Conservation (phyloP, 2,797 vertebrate species). For the Poecile montanus region DNA sequence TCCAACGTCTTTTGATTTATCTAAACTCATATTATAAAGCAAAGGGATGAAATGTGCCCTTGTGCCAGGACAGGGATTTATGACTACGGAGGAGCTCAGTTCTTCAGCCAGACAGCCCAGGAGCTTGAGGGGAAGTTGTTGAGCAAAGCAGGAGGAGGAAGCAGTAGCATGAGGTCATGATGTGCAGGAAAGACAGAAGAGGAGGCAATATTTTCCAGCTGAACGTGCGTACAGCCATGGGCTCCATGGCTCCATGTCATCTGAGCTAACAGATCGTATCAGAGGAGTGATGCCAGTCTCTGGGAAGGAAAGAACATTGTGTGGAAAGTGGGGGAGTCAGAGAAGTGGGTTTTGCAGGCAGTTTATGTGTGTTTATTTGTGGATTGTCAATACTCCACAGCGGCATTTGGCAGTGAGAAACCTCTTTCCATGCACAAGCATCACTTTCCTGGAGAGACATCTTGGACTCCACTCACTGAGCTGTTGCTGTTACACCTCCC, state of each 20-base stretch:
- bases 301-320: background rate
- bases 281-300: rapidly evolving
- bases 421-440: rapidly evolving
- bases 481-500: background rate
- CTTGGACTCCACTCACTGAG: background rate
- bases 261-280: background rate
- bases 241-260: background rate
- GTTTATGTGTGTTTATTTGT: background rate
- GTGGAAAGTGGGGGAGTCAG: background rate
- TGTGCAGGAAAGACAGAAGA: background rate
- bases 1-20: background rate
- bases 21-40: background rate
- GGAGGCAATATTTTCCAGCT: background rate
- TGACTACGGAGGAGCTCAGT: background rate
- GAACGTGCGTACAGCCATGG: too few species aligned
- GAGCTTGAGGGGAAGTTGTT: rapidly evolving
- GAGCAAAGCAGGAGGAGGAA: background rate
- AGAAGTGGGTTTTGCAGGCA: background rate
- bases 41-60: background rate
- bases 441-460: background rate
- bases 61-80: background rate
- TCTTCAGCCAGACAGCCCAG: background rate
- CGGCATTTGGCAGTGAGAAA: rapidly evolving
- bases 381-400: rapidly evolving
- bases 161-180: rapidly evolving